These are phyloP conservation scores for Resseliella maxima DNA, from an alignment of 2,888 invertebrate species.

Conservation along the genomic window DNA sequence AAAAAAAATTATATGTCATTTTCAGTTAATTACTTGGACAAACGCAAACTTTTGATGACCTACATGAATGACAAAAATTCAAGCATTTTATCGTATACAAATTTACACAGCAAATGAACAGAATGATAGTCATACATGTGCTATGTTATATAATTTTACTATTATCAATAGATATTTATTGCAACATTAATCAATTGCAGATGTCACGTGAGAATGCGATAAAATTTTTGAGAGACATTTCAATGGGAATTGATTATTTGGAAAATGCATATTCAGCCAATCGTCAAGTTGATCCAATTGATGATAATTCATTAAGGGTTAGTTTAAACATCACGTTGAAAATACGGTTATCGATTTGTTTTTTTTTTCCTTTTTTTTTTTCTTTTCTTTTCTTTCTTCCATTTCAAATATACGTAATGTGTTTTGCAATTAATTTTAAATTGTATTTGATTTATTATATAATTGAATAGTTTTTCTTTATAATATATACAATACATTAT, in stretches of 20 bases:
- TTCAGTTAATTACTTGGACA: too few relatives aligned
- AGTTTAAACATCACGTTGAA: constrained; percentile 26
- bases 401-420: background rate
- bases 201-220: constrained; percentile 81
- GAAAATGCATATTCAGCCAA: constrained; percentile 69
- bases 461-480: too few relatives aligned
- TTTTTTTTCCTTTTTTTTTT: too few relatives aligned
- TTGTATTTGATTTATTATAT: background rate
- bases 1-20: too few relatives aligned
- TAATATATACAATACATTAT: background rate
- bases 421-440: background rate
- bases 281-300: constrained; percentile 61
- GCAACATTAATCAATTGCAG: constrained; percentile 66
- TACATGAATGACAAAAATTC: too few relatives aligned
- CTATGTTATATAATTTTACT: background rate
- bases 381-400: background rate
- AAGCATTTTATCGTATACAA: too few relatives aligned
- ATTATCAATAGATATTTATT: background rate
- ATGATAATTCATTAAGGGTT: constrained; percentile 47
- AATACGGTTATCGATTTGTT: constrained; percentile 51
- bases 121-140: too few relatives aligned
- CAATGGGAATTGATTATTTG: constrained; percentile 78
- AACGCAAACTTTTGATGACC: too few relatives aligned
- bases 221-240: constrained; percentile 80
- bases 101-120: too few relatives aligned